phyloP scores from a whole-genome alignment of 2,113 vertebrate genomes.

The Thunnus thynnus region DNA sequence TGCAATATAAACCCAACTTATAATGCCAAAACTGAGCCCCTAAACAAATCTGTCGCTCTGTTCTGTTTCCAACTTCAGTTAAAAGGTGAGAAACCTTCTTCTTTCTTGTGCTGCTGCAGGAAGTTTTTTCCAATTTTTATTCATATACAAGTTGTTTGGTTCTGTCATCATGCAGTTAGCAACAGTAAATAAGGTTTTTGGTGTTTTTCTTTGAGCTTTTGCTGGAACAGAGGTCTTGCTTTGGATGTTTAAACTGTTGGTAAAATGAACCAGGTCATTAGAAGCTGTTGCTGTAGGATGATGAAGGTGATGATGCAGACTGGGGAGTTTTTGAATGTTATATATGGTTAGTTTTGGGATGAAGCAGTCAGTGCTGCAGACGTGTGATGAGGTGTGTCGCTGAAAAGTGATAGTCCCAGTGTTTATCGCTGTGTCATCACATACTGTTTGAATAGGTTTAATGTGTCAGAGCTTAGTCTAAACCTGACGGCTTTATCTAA shows the following conservation, averaged over 20 bases:
- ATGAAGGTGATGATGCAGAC: background rate
- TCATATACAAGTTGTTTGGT: background rate
- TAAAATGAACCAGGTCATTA: background rate
- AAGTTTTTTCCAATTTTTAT: background rate
- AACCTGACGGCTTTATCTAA: background rate
- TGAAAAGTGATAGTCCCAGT: slow-evolving; percentile 54
- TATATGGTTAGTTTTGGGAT: background rate
- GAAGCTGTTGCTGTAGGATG: background rate
- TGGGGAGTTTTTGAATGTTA: background rate
- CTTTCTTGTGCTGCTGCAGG: background rate
- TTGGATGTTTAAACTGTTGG: background rate
- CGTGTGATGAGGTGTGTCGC: slow-evolving; percentile 19
- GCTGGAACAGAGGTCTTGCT: background rate
- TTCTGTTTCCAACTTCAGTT: slow-evolving; percentile 46
- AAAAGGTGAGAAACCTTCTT: slow-evolving; percentile 63
- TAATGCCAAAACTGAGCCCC: slow-evolving; percentile 43
- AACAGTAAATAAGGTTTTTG: background rate
- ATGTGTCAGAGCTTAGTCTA: background rate
- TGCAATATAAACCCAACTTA: slow-evolving; percentile 90
- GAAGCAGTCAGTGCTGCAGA: background rate
- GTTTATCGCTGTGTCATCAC: slow-evolving; percentile 57
- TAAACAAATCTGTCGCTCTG: slow-evolving; percentile 57
- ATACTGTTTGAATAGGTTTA: slow-evolving; percentile 26
- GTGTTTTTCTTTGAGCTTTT: background rate
- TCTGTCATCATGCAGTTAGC: background rate